Percentiles rank a stretch among this genome's conserved stretches.
Evolutionary conservation across 2,888 invertebrate genomes (phyloP).

Genomic region (Eristalinus sepulchralis): DNA sequence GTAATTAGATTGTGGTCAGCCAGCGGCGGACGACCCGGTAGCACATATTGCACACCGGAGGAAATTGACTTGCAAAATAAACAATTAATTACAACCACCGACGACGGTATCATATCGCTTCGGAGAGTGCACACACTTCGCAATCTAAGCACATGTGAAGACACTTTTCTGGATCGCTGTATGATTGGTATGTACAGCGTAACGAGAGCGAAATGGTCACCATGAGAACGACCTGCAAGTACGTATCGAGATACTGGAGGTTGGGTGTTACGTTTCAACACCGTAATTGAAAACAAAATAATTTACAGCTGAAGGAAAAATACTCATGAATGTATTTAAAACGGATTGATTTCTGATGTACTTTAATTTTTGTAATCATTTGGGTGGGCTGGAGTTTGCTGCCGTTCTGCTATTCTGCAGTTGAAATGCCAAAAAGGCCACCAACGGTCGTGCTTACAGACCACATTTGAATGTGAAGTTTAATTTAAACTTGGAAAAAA

Average conservation of each 20-base stretch:
- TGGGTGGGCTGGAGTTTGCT: no score
- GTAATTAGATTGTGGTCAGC: conserved; percentile 64
- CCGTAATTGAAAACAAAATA: neutral
- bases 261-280: neutral
- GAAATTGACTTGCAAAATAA: conserved; percentile 64
- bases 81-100: conserved; percentile 55
- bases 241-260: neutral
- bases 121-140: neutral
- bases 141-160: neutral
- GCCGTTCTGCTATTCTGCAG: no score
- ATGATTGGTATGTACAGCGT: neutral
- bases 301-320: neutral
- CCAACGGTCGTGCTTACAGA: no score
- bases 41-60: conserved; percentile 38
- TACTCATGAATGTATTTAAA: neutral
- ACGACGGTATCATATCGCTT: conserved; percentile 10
- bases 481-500: no score
- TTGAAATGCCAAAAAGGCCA: no score
- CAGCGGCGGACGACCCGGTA: conserved; percentile 10
- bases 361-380: neutral
- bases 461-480: no score
- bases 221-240: neutral
- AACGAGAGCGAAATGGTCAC: neutral
- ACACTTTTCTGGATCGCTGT: neutral
- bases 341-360: neutral